Percentiles rank a stretch among this genome's conserved stretches.
phyloP scores from a whole-genome alignment of 2,888 invertebrate species.

The Steinernema hermaphroditum region DNA sequence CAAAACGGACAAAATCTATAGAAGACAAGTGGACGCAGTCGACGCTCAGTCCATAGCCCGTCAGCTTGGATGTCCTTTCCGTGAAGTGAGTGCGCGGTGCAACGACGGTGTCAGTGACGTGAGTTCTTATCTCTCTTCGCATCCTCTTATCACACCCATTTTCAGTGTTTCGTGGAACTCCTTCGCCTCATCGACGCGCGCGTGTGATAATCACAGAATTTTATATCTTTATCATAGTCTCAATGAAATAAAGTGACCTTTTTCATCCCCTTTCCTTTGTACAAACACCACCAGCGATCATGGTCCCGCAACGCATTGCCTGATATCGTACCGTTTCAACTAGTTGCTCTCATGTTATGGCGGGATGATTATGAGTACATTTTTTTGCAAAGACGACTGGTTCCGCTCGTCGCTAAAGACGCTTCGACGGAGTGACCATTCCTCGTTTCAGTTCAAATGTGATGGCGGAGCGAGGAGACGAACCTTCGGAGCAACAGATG shows the following conservation, averaged over 20 bases:
- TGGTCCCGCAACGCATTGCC: constrained; percentile 5
- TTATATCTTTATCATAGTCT: neutral
- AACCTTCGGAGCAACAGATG: neutral
- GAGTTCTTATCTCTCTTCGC: neutral
- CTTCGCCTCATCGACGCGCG: constrained; percentile 9
- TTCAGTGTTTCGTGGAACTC: constrained; percentile 12
- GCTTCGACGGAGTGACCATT: neutral
- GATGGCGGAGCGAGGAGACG: constrained; percentile 16
- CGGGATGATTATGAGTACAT: constrained; percentile 21
- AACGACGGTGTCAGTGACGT: constrained; percentile 18
- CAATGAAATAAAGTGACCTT: neutral
- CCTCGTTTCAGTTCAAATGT: neutral
- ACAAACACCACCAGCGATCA: neutral
- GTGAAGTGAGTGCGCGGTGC: constrained; percentile 26
- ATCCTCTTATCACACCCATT: neutral
- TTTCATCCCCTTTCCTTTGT: neutral
- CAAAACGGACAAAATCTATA: neutral
- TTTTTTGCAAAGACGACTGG: constrained; percentile 25
- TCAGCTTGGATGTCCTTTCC: constrained; percentile 15
- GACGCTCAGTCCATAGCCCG: neutral
- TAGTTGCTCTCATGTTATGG: constrained; percentile 29
- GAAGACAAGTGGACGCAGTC: neutral
- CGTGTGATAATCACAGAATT: neutral
- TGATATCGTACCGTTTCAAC: constrained; percentile 27
- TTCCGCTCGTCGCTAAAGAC: neutral